Base-by-base conservation (phyloP, 1,140 invertebrate species). In the Sitophilus oryzae region DNA sequence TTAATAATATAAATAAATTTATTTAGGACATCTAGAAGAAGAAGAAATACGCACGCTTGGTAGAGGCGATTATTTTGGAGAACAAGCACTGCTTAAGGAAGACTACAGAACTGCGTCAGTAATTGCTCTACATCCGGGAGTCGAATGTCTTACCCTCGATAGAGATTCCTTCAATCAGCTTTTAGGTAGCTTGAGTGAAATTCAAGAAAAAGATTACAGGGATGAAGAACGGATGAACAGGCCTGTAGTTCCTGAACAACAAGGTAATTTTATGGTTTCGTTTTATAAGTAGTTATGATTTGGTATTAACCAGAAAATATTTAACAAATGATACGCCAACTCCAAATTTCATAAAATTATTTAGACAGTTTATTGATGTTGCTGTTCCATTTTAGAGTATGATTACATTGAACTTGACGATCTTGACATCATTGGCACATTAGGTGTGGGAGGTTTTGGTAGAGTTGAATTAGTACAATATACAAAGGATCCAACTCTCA, bases 61-160 rank as follows among this genome's bases (percentile, higher is more conserved):
- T 10, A 73, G 79, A 22, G 84, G 83, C 0, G 82, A 84, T 43
- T 86, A 86, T 64, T 87, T 87, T 60, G 81, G 81, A 1, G 81
- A 87, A 63, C 83, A 86, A 64, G 84, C 86, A 1, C 67, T 88
- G 14, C 74, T 86, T 19, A 81, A 79, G 56, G 84, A 89, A 65
- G 84, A 88, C 63, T 78, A 80, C 37, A 76, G 89, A 16, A 88
- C 88, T 42, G 89, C 89, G 1, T 91, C 82, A 61, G 86, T 91
- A 0, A 82, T 91, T 14, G 88, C 89, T 0, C 67, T 84, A 60
- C 73, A 82, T 47, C 84, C 88, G 1, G 89, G 88, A 3, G 87
- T 89, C 1, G 88, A 92, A 73, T 91, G 89, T 67, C 76, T 92
- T 1, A 86, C 88, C 9, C 74, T 93, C 16, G 89, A 93, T 66